Percentiles rank a stretch among this genome's conserved stretches.
These are phyloP conservation scores for Fistularia tabacaria DNA, from an alignment of 2,797 vertebrate genomes.

Conservation along the genomic window DNA sequence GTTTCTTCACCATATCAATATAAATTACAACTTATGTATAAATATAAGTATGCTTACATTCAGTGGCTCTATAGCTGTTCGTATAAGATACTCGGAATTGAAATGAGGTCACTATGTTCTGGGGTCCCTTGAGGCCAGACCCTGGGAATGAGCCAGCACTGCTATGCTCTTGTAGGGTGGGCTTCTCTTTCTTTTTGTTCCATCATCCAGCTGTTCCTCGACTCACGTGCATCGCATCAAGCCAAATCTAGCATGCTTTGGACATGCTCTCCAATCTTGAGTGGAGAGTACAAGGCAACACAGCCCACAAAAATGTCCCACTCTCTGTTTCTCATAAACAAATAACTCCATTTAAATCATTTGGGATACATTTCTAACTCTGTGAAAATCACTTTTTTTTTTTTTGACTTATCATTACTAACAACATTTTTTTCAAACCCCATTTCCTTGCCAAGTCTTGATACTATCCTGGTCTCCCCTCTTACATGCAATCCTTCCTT, in stretches of 20 bases:
- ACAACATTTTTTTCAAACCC: slow-evolving; percentile 8
- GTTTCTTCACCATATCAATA: too few species aligned
- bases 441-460: slow-evolving; percentile 5
- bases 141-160: slow-evolving; percentile 68
- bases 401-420: too few species aligned
- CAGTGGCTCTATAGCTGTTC: not conserved
- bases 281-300: slow-evolving; percentile 31
- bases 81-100: not conserved
- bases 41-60: too few species aligned
- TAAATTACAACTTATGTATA: too few species aligned
- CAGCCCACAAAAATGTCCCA: slow-evolving; percentile 32
- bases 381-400: too few species aligned
- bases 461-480: not conserved
- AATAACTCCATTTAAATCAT: slow-evolving; percentile 6
- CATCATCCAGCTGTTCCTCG: slow-evolving; percentile 64
- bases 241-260: slow-evolving; percentile 61
- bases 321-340: slow-evolving; percentile 30
- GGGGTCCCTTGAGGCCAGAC: slow-evolving; percentile 50
- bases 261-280: slow-evolving; percentile 23
- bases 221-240: slow-evolving; percentile 62
- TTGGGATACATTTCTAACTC: too few species aligned
- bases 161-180: slow-evolving; percentile 28
- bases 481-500: slow-evolving; percentile 13
- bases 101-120: slow-evolving; percentile 24
- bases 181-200: slow-evolving; percentile 23